These are phyloP conservation scores for Orientallactaga bullata DNA, from an alignment of 2,113 vertebrate genomes.

Conservation along the genomic window DNA sequence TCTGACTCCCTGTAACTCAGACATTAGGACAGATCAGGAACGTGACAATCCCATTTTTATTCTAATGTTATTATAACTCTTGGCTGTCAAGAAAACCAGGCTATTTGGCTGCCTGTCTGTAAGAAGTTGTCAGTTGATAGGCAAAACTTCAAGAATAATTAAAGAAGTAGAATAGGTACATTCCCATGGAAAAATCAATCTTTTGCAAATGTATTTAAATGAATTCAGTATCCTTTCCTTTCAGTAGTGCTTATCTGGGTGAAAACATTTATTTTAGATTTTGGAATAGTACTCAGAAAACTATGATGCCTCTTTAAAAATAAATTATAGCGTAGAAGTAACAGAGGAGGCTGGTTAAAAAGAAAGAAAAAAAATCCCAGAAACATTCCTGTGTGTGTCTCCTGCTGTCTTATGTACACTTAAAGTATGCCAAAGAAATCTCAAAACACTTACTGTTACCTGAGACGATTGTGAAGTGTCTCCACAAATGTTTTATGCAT, in stretches of 20 bases:
- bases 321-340: constrained; percentile 85
- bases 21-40: constrained; percentile 66
- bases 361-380: constrained; percentile 81
- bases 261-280: constrained; percentile 83
- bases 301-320: constrained; percentile 86
- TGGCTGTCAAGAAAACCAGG: constrained; percentile 82
- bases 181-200: constrained; percentile 82
- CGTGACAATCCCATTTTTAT: constrained; percentile 75
- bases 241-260: constrained; percentile 78
- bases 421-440: constrained; percentile 84
- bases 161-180: constrained; percentile 78
- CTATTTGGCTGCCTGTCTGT: constrained; percentile 81
- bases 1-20: constrained; percentile 72
- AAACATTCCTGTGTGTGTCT: constrained; percentile 78
- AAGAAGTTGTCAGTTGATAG: constrained; percentile 85
- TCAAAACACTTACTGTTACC: constrained; percentile 84
- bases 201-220: constrained; percentile 88
- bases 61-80: constrained; percentile 79
- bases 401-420: constrained; percentile 83
- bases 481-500: constrained; percentile 81
- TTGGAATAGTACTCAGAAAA: constrained; percentile 79
- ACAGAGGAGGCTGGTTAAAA: constrained; percentile 82
- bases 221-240: constrained; percentile 86
- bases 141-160: constrained; percentile 88
- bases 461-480: constrained; percentile 77